Evolutionary conservation across 2,113 vertebrate genomes (phyloP).

Genomic region (Nipponia nippon): DNA sequence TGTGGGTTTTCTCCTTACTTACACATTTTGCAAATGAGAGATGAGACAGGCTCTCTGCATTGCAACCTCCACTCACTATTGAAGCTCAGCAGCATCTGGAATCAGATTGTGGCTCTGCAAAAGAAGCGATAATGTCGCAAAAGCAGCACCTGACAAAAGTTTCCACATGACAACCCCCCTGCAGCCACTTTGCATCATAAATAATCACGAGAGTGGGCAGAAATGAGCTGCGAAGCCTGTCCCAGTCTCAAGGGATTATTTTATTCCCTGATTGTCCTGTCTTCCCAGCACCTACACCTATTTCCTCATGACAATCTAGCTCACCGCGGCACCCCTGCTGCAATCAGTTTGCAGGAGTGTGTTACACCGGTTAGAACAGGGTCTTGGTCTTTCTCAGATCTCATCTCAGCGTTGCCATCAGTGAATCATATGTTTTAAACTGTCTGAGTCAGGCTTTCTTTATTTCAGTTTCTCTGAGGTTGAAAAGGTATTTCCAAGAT

Average conservation of each 20-base stretch:
- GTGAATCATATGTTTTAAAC: neutral
- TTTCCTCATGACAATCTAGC: neutral
- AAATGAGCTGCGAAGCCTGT: neutral
- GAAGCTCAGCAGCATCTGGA: neutral
- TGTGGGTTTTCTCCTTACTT: neutral
- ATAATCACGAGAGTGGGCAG: neutral
- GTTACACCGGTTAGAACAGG: neutral
- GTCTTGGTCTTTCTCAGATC: neutral
- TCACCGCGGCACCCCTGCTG: neutral
- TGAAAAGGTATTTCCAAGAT: neutral
- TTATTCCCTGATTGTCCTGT: neutral
- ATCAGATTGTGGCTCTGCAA: neutral
- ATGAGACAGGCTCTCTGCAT: neutral
- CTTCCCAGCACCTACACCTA: neutral
- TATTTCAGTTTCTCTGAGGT: neutral
- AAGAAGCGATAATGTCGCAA: neutral
- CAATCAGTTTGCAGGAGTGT: neutral
- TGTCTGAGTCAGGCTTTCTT: neutral
- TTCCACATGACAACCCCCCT: neutral
- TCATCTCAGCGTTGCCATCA: neutral
- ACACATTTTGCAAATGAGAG: neutral
- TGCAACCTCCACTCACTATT: neutral
- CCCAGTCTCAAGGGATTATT: neutral
- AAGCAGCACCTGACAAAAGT: neutral
- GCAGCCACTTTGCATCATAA: neutral